Conservation (phyloP, 1,140 invertebrate genomes). For the Penaeus japonicus region DNA sequence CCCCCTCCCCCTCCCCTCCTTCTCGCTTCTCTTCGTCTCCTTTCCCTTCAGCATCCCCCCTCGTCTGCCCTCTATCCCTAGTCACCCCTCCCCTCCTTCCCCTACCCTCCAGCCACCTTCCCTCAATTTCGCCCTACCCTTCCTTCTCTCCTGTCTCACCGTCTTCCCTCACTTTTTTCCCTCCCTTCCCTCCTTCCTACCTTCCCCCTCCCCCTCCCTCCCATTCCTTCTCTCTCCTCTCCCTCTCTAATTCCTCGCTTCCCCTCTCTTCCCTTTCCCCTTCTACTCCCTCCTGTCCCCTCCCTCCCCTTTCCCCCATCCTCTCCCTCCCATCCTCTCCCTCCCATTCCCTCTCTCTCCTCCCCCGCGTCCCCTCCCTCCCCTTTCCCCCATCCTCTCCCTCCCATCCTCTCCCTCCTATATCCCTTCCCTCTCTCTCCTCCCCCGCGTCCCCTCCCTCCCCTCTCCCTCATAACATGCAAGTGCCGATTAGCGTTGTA, state of each 20-base stretch:
- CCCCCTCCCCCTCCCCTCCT: background rate
- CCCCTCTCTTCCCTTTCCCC: background rate
- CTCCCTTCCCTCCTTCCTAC: background rate
- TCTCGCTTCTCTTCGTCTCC: background rate
- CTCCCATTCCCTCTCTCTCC: slow-evolving; percentile 10
- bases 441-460: too few relatives aligned
- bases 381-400: too few relatives aligned
- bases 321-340: background rate
- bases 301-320: background rate
- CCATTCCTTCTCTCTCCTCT: background rate
- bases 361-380: background rate
- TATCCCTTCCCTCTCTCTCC: too few relatives aligned
- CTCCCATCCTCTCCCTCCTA: too few relatives aligned
- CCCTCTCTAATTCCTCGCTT: background rate
- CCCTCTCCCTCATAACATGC: too few relatives aligned
- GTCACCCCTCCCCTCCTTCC: background rate
- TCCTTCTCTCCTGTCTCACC: background rate
- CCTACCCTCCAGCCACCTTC: background rate
- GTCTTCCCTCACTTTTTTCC: background rate
- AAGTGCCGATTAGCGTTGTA: too few relatives aligned
- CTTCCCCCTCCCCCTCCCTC: too few relatives aligned
- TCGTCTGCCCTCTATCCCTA: background rate
- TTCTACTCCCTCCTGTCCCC: too few relatives aligned
- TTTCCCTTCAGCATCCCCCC: background rate
- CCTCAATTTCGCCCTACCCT: background rate